Percentiles rank a stretch among this genome's conserved stretches.
phyloP scores from a whole-genome alignment of 2,113 vertebrate species.

The Onychorhynchus coronatus region DNA sequence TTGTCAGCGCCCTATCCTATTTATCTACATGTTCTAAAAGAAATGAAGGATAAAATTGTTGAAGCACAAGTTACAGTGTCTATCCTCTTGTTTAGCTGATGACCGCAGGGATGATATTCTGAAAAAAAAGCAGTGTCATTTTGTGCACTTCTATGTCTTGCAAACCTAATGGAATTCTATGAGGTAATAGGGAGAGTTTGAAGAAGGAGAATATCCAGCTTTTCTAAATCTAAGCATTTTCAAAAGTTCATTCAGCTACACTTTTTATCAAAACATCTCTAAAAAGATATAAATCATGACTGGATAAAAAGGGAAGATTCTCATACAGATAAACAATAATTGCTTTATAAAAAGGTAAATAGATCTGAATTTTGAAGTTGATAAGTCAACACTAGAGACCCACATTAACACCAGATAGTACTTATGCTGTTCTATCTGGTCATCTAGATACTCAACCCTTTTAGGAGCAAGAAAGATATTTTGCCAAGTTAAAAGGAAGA shows the following conservation, averaged over 20 bases:
- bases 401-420: not conserved
- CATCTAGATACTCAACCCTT: not conserved
- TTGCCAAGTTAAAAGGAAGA: not conserved
- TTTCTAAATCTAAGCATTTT: not conserved
- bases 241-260: not conserved
- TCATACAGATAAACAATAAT: accelerated
- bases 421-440: not conserved
- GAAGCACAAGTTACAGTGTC: no score
- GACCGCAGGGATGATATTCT: not conserved
- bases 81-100: not conserved
- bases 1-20: not conserved
- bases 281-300: not conserved
- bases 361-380: not conserved
- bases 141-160: not conserved
- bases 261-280: not conserved
- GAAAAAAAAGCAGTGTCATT: not conserved
- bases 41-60: not conserved
- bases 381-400: not conserved
- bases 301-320: not conserved
- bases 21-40: not conserved
- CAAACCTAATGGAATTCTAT: not conserved
- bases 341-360: not conserved
- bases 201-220: not conserved
- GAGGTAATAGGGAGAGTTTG: not conserved
- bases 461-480: not conserved